Evolutionary conservation across 2,888 invertebrate genomes (phyloP), one percentile per base, ranked within the genome.

Genomic region (Ectobius pallidus): DNA sequence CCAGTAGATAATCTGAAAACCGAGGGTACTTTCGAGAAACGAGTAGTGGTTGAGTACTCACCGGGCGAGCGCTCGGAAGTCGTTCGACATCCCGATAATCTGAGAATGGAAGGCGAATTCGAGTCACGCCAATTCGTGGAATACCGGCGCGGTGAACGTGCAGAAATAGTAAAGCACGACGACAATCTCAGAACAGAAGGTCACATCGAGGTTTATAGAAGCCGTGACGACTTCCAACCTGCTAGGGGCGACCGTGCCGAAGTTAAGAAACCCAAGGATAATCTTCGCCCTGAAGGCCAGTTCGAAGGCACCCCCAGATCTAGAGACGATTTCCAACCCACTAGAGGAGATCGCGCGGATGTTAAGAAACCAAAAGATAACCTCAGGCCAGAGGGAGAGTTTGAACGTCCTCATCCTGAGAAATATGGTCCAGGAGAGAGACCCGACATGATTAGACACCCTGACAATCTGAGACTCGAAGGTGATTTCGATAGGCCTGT

Each of bases 361-460:
- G 74, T 77, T 68, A 76, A 67, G 32, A 79, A 76, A 70, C 79
- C 77, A 52, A 75, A 72, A 46, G 79, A 80, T 74, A 90, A 90
- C 78, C 79, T 90, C 0, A 83, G 80, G 71, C 86, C 87, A 0
- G 88, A 88, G 78, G 87, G 88, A 0, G 79, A 81, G n/a, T 80
- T 82, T 73, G 78, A 78, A 34, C 76, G 78, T 70, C 78, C 70
- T 16, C 70, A 27, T 58, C 76, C 70, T 27, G 71, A 75, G 68
- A 76, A 76, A 69, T 76, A 73, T 34, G 70, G 76, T 1, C 20
- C 77, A 32, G 77, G 77, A 18, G 87, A 88, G 75, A 81, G 85
- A 77, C 82, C 85, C 6, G 77, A 81, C 27, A 82, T 49, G 9
- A 49, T 49, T 20, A n/a, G 20, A 20, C 49, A 49, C 20, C 49